Conservation (phyloP, 2,888 invertebrate genomes). For the Pachycephus smyrnensis region DNA sequence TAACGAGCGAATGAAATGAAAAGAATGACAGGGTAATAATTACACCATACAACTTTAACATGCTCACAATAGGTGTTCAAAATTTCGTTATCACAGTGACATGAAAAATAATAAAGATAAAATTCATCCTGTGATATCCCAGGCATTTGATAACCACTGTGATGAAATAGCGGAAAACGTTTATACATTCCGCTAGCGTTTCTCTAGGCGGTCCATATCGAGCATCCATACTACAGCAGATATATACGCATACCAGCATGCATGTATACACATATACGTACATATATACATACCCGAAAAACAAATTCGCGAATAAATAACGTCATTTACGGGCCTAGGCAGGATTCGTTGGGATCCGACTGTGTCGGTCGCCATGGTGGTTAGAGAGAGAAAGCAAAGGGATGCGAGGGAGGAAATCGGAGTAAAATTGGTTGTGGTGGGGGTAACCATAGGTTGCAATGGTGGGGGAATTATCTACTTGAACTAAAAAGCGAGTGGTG, state of each 20-base stretch:
- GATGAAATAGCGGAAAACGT: constrained; percentile 27
- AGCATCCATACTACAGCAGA: not conserved
- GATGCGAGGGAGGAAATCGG: not conserved
- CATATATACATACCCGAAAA: not conserved
- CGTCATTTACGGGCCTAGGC: constrained; percentile 21
- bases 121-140: not conserved
- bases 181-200: constrained; percentile 41
- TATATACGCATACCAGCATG: not conserved
- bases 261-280: not conserved
- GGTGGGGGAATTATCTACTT: not conserved
- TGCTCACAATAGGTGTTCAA: not conserved
- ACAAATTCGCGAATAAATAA: constrained; percentile 27
- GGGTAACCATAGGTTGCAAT: not conserved
- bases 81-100: not conserved
- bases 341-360: constrained; percentile 9
- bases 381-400: not conserved
- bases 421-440: not conserved
- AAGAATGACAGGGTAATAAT: not conserved
- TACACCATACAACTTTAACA: not conserved
- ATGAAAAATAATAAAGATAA: not conserved
- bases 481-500: not conserved
- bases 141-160: constrained; percentile 19
- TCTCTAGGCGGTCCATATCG: constrained; percentile 25
- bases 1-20: not conserved
- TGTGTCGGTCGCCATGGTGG: not conserved